phyloP scores from a whole-genome alignment of 2,797 vertebrate genomes.

The Acrossocheilus wenchowensis region DNA sequence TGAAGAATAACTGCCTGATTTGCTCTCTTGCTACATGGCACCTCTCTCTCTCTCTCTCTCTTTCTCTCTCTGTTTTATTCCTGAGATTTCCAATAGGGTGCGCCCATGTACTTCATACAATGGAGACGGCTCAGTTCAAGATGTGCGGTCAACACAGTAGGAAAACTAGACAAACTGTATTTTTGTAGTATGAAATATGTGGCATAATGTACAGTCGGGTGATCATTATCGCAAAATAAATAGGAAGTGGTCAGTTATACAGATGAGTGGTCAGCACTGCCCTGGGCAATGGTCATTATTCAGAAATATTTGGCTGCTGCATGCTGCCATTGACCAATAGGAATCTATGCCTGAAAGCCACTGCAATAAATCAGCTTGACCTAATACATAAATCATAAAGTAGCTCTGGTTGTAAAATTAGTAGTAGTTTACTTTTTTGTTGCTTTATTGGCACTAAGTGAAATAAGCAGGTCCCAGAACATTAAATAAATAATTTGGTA shows the following conservation, averaged over 20 bases:
- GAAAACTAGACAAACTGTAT: background rate
- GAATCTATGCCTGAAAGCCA: background rate
- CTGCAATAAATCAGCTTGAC: conserved; percentile 19
- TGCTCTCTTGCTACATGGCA: conserved; percentile 10
- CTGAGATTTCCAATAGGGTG: conserved; percentile 71
- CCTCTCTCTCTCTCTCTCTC: background rate
- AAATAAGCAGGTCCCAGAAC: background rate
- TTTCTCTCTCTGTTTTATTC: conserved; percentile 22
- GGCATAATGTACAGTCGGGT: background rate
- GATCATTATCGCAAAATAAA: conserved; percentile 12
- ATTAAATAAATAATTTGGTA: background rate
- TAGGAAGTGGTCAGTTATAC: conserved; percentile 12
- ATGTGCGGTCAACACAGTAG: conserved; percentile 4
- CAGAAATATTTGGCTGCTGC: conserved; percentile 10
- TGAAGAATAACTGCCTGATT: conserved; percentile 55
- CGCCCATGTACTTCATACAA: conserved; percentile 70
- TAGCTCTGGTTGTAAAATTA: conserved; percentile 6
- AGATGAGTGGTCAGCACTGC: background rate
- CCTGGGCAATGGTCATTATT: conserved; percentile 6
- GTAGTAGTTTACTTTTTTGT: conserved; percentile 1
- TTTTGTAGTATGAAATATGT: background rate
- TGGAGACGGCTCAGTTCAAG: background rate
- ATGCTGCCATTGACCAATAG: background rate
- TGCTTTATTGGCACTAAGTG: background rate
- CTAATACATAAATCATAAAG: conserved; percentile 12